Evolutionary conservation across 2,113 vertebrate species (phyloP).

Genomic region (Pteruthius melanotis): DNA sequence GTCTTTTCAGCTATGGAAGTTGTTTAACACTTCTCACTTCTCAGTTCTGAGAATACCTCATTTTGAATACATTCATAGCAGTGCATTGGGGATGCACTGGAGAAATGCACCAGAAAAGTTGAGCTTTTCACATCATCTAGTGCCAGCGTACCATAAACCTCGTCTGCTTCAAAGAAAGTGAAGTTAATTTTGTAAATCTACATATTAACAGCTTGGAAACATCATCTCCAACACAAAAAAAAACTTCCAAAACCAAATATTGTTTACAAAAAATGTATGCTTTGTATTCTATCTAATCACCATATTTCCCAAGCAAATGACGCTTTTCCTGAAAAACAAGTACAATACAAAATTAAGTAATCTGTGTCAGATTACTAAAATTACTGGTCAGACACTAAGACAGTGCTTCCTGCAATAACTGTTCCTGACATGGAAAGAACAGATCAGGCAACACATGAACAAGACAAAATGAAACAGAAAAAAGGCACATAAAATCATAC

Average conservation of each 20-base stretch:
- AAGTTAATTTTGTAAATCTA: neutral
- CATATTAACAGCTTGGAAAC: neutral
- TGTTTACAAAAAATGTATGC: conserved; percentile 23
- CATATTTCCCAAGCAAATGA: neutral
- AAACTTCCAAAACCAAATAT: neutral
- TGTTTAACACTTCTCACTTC: neutral
- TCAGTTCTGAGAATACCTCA: neutral
- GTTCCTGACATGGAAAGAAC: neutral
- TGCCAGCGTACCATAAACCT: neutral
- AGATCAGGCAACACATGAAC: neutral
- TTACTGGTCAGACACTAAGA: neutral
- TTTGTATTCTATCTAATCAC: conserved; percentile 9
- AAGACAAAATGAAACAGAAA: neutral
- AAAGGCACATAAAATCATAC: neutral
- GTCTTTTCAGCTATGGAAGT: neutral
- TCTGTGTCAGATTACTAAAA: too few species aligned
- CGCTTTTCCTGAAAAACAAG: neutral
- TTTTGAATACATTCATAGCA: neutral
- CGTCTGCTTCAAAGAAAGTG: neutral
- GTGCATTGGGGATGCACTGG: neutral
- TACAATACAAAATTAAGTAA: neutral
- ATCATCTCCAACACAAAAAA: neutral
- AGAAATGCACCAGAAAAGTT: neutral
- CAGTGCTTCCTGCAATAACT: neutral
- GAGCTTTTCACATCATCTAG: neutral